Evolutionary conservation across 1,140 invertebrate genomes (phyloP), one percentile per base, ranked within the genome.

Genomic region (Neotoxoptera formosana): DNA sequence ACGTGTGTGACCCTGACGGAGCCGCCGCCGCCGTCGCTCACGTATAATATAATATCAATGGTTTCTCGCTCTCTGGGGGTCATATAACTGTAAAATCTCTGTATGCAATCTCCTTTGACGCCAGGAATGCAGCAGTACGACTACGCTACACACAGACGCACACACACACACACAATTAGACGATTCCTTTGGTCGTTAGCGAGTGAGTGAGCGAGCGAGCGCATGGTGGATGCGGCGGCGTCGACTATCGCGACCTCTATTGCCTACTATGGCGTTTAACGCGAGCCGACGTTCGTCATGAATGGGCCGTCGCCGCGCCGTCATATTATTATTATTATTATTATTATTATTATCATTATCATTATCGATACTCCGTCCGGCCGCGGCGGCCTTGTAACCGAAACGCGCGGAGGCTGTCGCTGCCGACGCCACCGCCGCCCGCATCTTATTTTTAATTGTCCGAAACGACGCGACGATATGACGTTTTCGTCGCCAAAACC

Each of bases 61-160:
- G 91, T 83, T 92, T 92, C 81, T 86, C 91, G 17, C 60, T n/a
- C 67, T 51, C 45, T 86, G 91, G 81, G 91, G 91, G 91, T 93
- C 91, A 93, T 86, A 17, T 93, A 93, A 93, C 91, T 56, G 91
- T 93, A 93, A 93, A 86, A 47, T 45, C 51, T 53, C 48, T 83
- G 81, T 93, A 93, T 93, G 91, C 76, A 93, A 84, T 86, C 91
- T 86, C 48, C 34, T 48, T 51, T 53, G 8, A 53, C 76, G 91
- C 91, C 21, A 56, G 81, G 91, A 93, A 93, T 93, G 91, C 48
- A 84, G 91, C 76, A 34, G n/a, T 86, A 56, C 34, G 36, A 89
- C 87, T 53, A 92, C 91, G 36, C 36, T 84, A 81, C 56, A 45
- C 25, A 45, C 34, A 91, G 41, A 60, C 90, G 17, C 56, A 23